Percentiles rank a stretch among this genome's conserved stretches.
These are phyloP conservation scores for Cirrhinus molitorella DNA, from an alignment of 2,797 vertebrate genomes.

Conservation along the genomic window DNA sequence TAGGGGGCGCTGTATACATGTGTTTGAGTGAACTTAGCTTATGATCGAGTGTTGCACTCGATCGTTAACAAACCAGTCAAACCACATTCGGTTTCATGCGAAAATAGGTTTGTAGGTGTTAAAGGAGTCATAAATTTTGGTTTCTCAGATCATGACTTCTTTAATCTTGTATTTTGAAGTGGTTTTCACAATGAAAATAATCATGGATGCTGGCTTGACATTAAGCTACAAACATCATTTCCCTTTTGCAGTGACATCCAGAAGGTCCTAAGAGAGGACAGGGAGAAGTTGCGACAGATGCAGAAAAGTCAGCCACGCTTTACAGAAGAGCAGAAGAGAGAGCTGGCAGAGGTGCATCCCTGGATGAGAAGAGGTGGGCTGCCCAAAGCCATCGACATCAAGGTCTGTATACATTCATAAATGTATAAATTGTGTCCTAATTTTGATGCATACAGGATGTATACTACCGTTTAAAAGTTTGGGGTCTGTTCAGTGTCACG, in stretches of 20 bases:
- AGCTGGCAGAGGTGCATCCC: conserved; percentile 88
- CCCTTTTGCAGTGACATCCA: conserved; percentile 80
- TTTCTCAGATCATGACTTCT: too few relatives aligned
- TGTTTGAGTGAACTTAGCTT: neutral
- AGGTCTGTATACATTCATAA: conserved; percentile 74
- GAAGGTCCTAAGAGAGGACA: conserved; percentile 86
- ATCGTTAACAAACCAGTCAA: neutral
- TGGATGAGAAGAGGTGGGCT: conserved; percentile 88
- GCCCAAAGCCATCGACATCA: conserved; percentile 83
- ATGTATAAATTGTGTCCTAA: neutral
- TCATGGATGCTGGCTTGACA: neutral
- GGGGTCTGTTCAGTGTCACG: neutral
- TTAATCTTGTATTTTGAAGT: neutral
- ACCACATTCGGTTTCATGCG: neutral
- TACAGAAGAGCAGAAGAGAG: conserved; percentile 88
- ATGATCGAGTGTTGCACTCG: neutral
- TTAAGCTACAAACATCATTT: conserved; percentile 2
- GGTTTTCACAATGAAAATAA: neutral
- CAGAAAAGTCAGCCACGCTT: conserved; percentile 89
- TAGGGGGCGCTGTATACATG: neutral
- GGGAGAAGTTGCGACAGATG: conserved; percentile 85
- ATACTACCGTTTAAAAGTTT: neutral
- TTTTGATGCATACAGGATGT: neutral
- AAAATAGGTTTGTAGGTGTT: neutral
- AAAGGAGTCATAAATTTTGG: neutral